Base-by-base conservation (phyloP, 2,888 invertebrate genomes). In the Helleia helle region DNA sequence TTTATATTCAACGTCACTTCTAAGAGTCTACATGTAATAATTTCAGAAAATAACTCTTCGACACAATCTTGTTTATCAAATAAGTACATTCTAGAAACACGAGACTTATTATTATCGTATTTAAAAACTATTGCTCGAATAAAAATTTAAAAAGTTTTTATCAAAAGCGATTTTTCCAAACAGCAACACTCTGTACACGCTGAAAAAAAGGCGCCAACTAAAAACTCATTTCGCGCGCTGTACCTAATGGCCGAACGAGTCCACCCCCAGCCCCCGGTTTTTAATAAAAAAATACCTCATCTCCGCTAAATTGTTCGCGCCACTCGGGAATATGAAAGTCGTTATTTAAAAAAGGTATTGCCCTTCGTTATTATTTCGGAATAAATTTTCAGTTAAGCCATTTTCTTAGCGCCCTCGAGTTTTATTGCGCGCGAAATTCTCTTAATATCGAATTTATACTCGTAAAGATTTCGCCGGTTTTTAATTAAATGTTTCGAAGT, bases 291-390 rank as follows among this genome's bases (percentile, higher is more conserved):
- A 75, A 73, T 51, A 68, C 69, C 75, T 70, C 81, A 79, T 80
- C 80, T 77, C 74, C 72, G 74, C 76, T 81, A 79, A 83, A 83
- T 83, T 84, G 80, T 81, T 65, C 68, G 60, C 63, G 59, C 61
- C 64, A 64, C 75, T 76, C 69, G 65, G 70, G 80, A 80, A 83
- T 81, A 84, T 84, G 80, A 84, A 77, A 73, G 80, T 70, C 81
- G 73, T 83, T 83, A 83, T 81, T 83, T 80, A 76, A 81, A 79
- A 80, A 75, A 73, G 74, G 73, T 69, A 75, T 77, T 62, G 31
- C 64, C 67, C 69, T 65, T 62, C 58, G 71, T 67, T 76, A 81
- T 81, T 84, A 83, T 84, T 83, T 81, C 68, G 63, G 75, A 74
- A 77, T 84, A 83, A 83, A 83, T 81, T 77, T 72, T 74, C 60